These are phyloP conservation scores for Zaprionus nigranus DNA, from an alignment of 1,140 invertebrate genomes.

Conservation along the genomic window DNA sequence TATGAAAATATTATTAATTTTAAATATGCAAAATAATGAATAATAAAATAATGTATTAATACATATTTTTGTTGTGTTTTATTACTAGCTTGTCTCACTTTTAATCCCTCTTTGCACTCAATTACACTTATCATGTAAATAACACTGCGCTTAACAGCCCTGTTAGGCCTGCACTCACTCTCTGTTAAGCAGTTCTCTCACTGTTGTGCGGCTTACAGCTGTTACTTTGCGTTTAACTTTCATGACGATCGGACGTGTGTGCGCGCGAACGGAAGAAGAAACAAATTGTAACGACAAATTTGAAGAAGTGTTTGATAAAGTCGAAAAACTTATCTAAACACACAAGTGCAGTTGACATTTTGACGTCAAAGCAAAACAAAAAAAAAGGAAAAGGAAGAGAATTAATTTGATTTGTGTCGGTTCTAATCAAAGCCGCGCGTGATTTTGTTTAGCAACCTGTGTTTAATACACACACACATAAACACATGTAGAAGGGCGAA, in stretches of 20 bases:
- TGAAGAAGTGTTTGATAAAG: conserved; percentile 34
- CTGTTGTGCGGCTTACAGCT: conserved; percentile 24
- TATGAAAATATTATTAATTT: not conserved
- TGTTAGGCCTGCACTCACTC: too few species aligned
- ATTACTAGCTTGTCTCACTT: not conserved
- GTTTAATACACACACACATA: conserved; percentile 8
- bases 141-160: conserved; percentile 4
- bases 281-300: conserved; percentile 38
- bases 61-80: not conserved
- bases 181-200: not conserved
- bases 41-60: not conserved
- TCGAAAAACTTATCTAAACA: conserved; percentile 36
- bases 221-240: conserved; percentile 45
- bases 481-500: conserved; percentile 23
- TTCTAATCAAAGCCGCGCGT: conserved; percentile 54
- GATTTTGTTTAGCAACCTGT: conserved; percentile 55
- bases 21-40: not conserved
- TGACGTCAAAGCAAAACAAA: conserved; percentile 45
- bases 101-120: not conserved
- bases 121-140: conserved; percentile 1
- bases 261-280: conserved; percentile 31
- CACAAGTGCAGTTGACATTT: conserved; percentile 42
- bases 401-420: conserved; percentile 46
- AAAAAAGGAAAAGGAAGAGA: conserved; percentile 15
- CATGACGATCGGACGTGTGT: conserved; percentile 48